Evolutionary conservation across 2,113 vertebrate genomes (phyloP).

Genomic region (Trichechus manatus): DNA sequence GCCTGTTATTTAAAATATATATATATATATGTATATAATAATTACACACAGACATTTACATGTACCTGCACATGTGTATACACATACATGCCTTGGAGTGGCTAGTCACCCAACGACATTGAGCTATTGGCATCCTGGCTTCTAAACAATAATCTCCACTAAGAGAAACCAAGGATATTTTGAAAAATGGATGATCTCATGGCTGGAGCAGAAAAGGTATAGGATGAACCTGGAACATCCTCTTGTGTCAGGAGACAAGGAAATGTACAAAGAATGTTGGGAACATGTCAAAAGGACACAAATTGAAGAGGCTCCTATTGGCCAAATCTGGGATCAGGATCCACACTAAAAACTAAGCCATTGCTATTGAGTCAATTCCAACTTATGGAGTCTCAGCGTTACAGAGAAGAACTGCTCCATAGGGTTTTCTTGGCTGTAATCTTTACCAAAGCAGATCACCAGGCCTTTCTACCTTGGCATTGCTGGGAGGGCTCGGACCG

Average conservation of each 20-base stretch:
- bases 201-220: neutral
- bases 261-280: neutral
- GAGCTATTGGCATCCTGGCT: neutral
- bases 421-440: neutral
- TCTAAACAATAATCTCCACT: neutral
- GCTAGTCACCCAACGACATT: neutral
- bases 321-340: neutral
- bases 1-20: neutral
- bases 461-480: too few species aligned
- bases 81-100: neutral
- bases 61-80: too few species aligned
- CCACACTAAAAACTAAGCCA: neutral
- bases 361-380: neutral
- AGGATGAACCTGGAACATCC: neutral
- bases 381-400: neutral
- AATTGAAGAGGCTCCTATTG: neutral
- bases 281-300: neutral
- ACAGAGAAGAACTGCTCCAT: neutral
- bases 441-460: too few species aligned
- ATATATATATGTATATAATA: neutral
- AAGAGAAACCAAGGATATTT: constrained; percentile 15
- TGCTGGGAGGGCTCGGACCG: too few species aligned
- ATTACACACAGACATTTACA: neutral
- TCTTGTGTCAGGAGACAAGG: neutral
- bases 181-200: neutral